These are phyloP conservation scores for Sylvilagus floridanus DNA, from an alignment of 2,797 vertebrate genomes.

Conservation along the genomic window DNA sequence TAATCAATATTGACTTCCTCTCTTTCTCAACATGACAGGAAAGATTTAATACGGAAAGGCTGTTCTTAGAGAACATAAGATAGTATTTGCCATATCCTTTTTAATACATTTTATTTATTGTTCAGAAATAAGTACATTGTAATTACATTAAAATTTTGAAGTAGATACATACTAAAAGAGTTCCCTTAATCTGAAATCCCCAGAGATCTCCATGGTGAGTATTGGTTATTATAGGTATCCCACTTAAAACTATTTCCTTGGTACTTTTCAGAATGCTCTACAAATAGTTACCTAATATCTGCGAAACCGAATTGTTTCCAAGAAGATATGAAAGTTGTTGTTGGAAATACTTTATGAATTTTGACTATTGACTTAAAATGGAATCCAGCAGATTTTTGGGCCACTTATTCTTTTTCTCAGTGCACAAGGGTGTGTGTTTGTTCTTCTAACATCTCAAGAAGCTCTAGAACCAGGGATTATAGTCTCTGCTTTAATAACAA, in stretches of 20 bases:
- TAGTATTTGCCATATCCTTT: not conserved
- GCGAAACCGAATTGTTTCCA: not conserved
- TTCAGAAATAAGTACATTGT: not conserved
- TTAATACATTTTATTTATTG: not conserved
- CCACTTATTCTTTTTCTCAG: not conserved
- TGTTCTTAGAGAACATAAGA: not conserved
- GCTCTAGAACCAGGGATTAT: not conserved
- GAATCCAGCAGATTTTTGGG: not conserved
- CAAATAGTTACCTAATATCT: not conserved
- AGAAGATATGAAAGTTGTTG: not conserved
- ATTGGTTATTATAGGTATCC: not conserved
- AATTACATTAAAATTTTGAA: slow-evolving; percentile 40
- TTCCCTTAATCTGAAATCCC: not conserved
- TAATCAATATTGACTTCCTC: not conserved
- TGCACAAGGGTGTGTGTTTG: not conserved
- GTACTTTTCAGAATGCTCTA: not conserved
- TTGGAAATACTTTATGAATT: slow-evolving; percentile 6
- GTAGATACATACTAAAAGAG: not conserved
- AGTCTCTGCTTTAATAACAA: not conserved
- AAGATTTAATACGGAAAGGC: not conserved
- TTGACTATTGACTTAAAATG: slow-evolving; percentile 34
- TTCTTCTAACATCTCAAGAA: slow-evolving; percentile 37
- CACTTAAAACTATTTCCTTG: not conserved
- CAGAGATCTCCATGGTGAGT: not conserved
- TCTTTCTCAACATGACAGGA: not conserved